Conservation (phyloP, 2,797 vertebrate genomes). For the Catamblyrhynchus diadema region DNA sequence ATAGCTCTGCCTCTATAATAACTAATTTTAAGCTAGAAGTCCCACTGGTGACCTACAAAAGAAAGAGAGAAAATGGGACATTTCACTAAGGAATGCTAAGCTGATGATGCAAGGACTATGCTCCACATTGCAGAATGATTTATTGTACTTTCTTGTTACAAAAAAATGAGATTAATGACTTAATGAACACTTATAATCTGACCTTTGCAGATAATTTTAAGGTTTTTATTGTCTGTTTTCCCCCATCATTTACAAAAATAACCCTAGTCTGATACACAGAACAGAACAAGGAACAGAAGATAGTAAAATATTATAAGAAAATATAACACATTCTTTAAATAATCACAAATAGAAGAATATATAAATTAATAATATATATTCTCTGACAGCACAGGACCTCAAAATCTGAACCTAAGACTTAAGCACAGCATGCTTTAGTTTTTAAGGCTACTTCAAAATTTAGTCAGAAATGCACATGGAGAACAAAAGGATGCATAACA, state of each 20-base stretch:
- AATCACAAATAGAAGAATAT: background rate
- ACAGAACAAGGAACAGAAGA: background rate
- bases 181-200: background rate
- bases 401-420: background rate
- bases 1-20: background rate
- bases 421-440: background rate
- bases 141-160: background rate
- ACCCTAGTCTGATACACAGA: background rate
- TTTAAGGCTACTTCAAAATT: background rate
- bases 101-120: background rate
- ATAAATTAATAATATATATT: background rate
- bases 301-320: background rate
- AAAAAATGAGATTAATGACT: background rate
- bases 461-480: background rate
- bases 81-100: background rate
- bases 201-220: background rate
- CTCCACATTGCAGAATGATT: background rate
- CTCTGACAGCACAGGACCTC: fast-evolving
- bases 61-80: background rate
- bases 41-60: background rate
- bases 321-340: background rate
- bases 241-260: background rate
- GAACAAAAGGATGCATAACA: background rate
- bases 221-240: fast-evolving
- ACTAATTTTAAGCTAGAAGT: background rate